Conservation (phyloP, 2,888 invertebrate genomes). For the Lasioglossum marginatum region DNA sequence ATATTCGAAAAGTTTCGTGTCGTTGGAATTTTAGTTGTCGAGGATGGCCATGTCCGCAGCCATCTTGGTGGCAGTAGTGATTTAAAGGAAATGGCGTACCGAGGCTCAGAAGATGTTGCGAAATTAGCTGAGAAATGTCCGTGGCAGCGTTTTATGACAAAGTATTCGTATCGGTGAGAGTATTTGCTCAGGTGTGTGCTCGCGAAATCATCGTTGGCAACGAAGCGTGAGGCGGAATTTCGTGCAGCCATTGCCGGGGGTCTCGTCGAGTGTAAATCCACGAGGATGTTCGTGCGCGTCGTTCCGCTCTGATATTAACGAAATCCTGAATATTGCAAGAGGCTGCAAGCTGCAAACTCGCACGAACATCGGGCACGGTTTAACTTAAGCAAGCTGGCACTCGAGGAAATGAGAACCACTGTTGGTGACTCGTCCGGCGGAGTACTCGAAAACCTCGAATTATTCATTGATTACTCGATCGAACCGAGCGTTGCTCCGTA, state of each 20-base stretch:
- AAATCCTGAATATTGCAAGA: neutral
- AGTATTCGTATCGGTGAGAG: neutral
- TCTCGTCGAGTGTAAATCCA: neutral
- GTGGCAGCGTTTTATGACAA: neutral
- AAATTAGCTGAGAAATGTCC: neutral
- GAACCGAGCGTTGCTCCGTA: constrained; percentile 5
- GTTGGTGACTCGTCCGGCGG: constrained; percentile 10
- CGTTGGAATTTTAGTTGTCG: neutral
- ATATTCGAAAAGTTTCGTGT: neutral
- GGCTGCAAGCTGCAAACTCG: neutral
- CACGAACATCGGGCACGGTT: neutral
- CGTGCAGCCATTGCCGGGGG: neutral
- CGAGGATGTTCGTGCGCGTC: neutral
- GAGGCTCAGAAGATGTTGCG: neutral
- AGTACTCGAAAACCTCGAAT: neutral
- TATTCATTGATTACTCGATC: constrained; percentile 11
- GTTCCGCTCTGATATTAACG: neutral
- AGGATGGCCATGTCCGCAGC: neutral
- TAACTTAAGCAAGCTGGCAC: constrained; percentile 13
- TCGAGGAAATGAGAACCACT: constrained; percentile 25
- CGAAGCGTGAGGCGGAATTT: constrained; percentile 7
- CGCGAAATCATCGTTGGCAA: constrained; percentile 3
- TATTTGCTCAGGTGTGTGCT: neutral
- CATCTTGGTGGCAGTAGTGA: neutral
- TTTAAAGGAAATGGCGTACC: neutral